Evolutionary conservation across 2,888 invertebrate species (phyloP), one percentile per base, ranked within the genome.

Genomic region (Oscheius sp.): DNA sequence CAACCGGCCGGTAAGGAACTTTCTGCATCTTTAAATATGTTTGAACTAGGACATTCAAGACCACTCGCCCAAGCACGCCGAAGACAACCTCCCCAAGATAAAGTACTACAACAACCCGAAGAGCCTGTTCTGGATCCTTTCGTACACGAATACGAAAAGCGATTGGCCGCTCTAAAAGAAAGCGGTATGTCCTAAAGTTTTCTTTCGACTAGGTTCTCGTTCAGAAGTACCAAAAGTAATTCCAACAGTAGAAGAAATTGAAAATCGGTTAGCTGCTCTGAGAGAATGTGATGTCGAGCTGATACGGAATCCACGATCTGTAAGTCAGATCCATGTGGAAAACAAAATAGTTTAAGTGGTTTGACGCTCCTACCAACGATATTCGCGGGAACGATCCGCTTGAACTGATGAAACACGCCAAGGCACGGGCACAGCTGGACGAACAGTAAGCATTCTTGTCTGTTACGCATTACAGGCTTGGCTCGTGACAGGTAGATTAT

Each of bases 211-310:
- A 65, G 47, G 47, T 37, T 29, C 53, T 62, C 48, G 7, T 53
- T 13, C 55, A 62, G 62, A 72, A 51, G 5, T 21, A 32, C 10
- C 57, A 32, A 47, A 50, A 42, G 32, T 10, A n/a, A 62, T 35
- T 10, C 62, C 51, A 51, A 62, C 62, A 2, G 66, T 84, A 9
- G 75, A 70, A 9, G 79, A 85, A 60, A 76, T 87, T 32, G 88
- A 87, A 73, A 80, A 87, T 60, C 70, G 87, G 60, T 71, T 87
- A 1, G 87, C 87, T 1, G 80, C 79, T 2, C 71, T 87, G 21
- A 74, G 85, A 32, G 86, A 81, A 37, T 84, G 84, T 58, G 84
- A 85, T 53, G 88, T 87, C 11, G 87, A 87, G 42, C 60, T 84
- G 51, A 80, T 87, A 2, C 71, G 88, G 29, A 87, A 86, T 63